Conservation (phyloP, 2,797 vertebrate species). For the Malurus leucopterus region DNA sequence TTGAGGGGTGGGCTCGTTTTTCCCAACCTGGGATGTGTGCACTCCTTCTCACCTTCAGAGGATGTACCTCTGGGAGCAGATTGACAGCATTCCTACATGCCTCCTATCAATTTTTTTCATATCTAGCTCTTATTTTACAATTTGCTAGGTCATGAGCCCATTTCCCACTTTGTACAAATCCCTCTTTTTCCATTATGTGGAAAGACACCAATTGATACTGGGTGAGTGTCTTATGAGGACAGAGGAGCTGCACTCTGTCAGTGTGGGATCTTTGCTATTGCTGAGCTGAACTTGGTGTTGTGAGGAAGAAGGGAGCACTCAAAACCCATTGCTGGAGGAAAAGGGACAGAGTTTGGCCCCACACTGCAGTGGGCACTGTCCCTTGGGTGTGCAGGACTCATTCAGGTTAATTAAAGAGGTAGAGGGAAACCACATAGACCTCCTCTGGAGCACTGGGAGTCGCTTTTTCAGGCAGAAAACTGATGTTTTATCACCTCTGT, state of each 20-base stretch:
- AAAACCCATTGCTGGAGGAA: neutral
- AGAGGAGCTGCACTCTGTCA: neutral
- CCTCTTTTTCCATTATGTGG: neutral
- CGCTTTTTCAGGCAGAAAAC: neutral
- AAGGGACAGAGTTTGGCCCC: neutral
- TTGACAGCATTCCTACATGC: neutral
- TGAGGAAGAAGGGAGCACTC: neutral
- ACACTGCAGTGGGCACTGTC: neutral
- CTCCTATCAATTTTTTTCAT: neutral
- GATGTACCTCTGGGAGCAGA: neutral
- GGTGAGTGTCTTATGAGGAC: neutral
- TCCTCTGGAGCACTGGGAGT: neutral
- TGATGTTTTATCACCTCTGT: neutral
- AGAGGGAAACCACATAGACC: neutral
- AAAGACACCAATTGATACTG: neutral
- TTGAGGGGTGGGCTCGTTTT: neutral
- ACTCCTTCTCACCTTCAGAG: neutral
- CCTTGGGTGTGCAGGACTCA: neutral
- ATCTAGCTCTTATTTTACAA: neutral
- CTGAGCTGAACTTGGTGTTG: neutral
- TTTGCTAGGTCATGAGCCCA: neutral
- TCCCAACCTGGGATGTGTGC: rapidly evolving
- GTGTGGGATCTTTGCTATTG: neutral
- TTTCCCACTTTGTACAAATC: neutral
- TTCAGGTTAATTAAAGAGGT: neutral